These are phyloP conservation scores for Falco peregrinus DNA, from an alignment of 2,797 vertebrate genomes.

Conservation along the genomic window DNA sequence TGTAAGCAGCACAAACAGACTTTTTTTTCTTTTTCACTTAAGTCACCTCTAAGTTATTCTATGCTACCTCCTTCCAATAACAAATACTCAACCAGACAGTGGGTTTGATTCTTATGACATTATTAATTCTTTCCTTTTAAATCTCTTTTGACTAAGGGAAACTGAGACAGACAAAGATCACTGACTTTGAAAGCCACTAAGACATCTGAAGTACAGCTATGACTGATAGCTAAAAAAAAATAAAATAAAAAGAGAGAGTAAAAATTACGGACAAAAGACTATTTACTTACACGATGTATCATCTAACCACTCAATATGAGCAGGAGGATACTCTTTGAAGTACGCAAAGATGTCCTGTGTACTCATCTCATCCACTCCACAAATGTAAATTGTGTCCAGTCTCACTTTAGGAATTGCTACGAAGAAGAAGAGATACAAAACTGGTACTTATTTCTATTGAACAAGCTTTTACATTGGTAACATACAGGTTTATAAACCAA, in stretches of 20 bases:
- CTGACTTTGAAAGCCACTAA: background rate
- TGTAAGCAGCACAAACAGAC: background rate
- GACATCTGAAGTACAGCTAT: background rate
- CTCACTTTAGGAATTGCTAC: conserved; percentile 90
- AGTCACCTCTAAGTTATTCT: background rate
- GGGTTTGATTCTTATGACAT: background rate
- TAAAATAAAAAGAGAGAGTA: background rate
- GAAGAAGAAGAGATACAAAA: conserved; percentile 40
- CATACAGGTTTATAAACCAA: background rate
- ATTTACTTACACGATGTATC: conserved; percentile 91
- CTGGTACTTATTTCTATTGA: background rate
- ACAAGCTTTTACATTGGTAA: background rate
- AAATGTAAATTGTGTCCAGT: conserved; percentile 89
- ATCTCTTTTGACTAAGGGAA: background rate
- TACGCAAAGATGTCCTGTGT: conserved; percentile 95
- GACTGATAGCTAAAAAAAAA: background rate
- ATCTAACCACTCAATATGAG: conserved; percentile 97
- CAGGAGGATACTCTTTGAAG: conserved; percentile 95
- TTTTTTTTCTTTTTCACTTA: background rate
- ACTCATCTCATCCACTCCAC: conserved; percentile 96
- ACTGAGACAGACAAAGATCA: background rate
- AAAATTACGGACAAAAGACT: background rate
- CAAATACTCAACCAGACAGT: background rate
- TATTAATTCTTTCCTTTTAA: background rate
- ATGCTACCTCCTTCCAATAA: background rate